These are phyloP conservation scores for Epizoanthus stellaris DNA, from an alignment of 92 coral and sea anemone species.

Conservation along the genomic window DNA sequence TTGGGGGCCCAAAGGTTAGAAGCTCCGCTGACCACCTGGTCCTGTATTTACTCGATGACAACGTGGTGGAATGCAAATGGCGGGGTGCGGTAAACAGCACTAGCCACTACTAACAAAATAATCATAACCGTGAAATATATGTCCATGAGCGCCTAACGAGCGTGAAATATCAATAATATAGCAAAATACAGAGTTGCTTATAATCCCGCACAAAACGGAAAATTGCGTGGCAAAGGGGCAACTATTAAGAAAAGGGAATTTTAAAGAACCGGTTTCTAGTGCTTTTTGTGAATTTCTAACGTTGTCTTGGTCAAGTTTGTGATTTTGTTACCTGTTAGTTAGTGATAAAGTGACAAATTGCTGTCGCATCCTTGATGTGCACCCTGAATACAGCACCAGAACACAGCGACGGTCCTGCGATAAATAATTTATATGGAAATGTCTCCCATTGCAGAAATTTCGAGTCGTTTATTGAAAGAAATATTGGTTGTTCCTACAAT, in stretches of 20 bases:
- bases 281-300: too few species aligned
- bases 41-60: neutral
- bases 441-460: constrained; percentile 18
- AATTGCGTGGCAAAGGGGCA: neutral
- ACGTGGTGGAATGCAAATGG: constrained; percentile 34
- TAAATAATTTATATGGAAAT: constrained; percentile 27
- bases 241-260: neutral
- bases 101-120: constrained; percentile 16
- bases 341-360: constrained; percentile 30
- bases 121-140: constrained; percentile 37
- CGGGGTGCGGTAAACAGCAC: neutral
- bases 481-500: neutral
- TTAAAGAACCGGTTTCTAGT: neutral
- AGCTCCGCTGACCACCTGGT: constrained; percentile 20
- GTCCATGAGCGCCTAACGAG: constrained; percentile 16
- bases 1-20: neutral
- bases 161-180: constrained; percentile 5
- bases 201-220: neutral
- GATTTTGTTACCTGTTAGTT: constrained; percentile 24
- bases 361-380: constrained; percentile 9
- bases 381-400: constrained; percentile 38
- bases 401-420: constrained; percentile 15
- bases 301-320: neutral
- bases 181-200: neutral
- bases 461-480: neutral